A percentile compares a stretch with the other conserved stretches of the same genome.
These are phyloP conservation scores for Virgularia gustaviana DNA, from an alignment of 92 coral and sea anemone genomes.

Conservation along the genomic window DNA sequence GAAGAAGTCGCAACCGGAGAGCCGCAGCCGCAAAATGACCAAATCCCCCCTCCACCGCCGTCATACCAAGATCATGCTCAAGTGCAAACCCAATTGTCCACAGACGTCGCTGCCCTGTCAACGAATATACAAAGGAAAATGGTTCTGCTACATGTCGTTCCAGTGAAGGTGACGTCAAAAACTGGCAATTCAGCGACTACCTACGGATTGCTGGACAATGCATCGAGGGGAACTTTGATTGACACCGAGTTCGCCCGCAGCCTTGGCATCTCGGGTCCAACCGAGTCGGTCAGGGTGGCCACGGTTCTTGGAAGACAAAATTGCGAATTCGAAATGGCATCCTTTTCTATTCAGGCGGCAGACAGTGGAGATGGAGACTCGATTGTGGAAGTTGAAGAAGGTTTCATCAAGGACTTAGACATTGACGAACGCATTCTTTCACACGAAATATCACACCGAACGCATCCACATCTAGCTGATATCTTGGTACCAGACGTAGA, in stretches of 20 bases:
- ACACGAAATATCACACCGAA: slow-evolving; percentile 38
- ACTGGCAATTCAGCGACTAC: slow-evolving; percentile 42
- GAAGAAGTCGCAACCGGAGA: neutral
- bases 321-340: slow-evolving; percentile 28
- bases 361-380: neutral
- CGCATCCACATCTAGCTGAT: slow-evolving; percentile 38
- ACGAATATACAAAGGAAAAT: neutral
- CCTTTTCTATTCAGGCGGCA: slow-evolving; percentile 28
- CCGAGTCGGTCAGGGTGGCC: slow-evolving; percentile 37
- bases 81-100: too few relatives aligned
- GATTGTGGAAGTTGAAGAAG: slow-evolving; percentile 27
- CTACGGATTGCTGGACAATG: slow-evolving; percentile 47
- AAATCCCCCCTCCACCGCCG: neutral
- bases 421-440: slow-evolving; percentile 48
- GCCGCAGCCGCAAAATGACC: neutral
- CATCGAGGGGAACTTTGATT: slow-evolving; percentile 41
- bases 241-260: slow-evolving; percentile 26
- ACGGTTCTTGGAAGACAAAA: slow-evolving; percentile 47
- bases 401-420: slow-evolving; percentile 26
- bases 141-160: slow-evolving; percentile 51
- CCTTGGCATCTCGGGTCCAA: slow-evolving; percentile 33
- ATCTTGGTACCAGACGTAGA: slow-evolving; percentile 46
- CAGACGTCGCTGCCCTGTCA: too few relatives aligned
- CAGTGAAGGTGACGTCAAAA: slow-evolving; percentile 25
- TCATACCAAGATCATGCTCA: neutral